phyloP scores from a whole-genome alignment of 2,888 invertebrate species.

The Drosophila mettleri region DNA sequence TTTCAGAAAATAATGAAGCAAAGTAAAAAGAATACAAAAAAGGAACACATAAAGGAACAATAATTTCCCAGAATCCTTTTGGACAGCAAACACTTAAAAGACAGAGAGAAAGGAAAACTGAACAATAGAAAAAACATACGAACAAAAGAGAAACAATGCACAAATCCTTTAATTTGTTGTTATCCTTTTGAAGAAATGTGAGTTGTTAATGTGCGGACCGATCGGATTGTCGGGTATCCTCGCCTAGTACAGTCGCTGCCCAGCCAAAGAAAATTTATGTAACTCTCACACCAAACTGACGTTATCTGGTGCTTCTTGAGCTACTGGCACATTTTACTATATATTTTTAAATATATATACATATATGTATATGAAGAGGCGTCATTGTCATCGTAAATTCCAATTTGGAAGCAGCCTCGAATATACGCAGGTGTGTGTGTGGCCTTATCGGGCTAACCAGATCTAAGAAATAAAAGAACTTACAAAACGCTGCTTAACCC shows the following conservation, averaged over 20 bases:
- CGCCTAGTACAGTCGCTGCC: constrained; percentile 35
- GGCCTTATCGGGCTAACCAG: constrained; percentile 42
- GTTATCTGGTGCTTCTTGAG: constrained; percentile 40
- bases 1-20: constrained; percentile 15
- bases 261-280: constrained; percentile 52
- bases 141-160: constrained; percentile 51
- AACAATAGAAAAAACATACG: constrained; percentile 37
- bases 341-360: background rate
- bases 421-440: constrained; percentile 53
- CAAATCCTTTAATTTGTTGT: constrained; percentile 73
- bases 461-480: constrained; percentile 27
- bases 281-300: constrained; percentile 58
- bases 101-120: constrained; percentile 18
- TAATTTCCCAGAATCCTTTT: constrained; percentile 59
- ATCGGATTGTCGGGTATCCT: constrained; percentile 7
- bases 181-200: constrained; percentile 63
- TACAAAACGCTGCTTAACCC: constrained; percentile 59
- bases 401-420: constrained; percentile 51
- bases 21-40: constrained; percentile 23
- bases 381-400: constrained; percentile 57
- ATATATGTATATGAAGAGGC: constrained; percentile 6
- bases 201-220: constrained; percentile 51
- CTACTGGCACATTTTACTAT: constrained; percentile 45
- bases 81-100: constrained; percentile 24
- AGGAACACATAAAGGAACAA: constrained; percentile 47